Evolutionary conservation across 2,888 invertebrate species (phyloP), one percentile per base, ranked within the genome.

Genomic region (Dolichomitus sp.): DNA sequence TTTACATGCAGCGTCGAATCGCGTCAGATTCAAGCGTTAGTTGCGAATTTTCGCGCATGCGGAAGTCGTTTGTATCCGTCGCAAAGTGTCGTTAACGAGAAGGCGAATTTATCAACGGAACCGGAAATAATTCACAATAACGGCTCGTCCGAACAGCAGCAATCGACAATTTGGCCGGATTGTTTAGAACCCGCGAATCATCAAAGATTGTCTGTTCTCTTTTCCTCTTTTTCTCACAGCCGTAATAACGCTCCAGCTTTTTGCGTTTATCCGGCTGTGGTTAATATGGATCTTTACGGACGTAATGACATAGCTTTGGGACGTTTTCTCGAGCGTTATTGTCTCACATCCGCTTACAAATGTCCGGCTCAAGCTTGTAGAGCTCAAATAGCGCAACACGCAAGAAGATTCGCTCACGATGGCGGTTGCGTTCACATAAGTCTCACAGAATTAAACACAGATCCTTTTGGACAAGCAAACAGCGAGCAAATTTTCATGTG

Each of bases 221-320:
- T 99, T 91, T 99, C 98, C 92, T 98, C 98, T 91, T 98, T 96
- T 91, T 97, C 97, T 85, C 95, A 95, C 81, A 90, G 95, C 95
- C 89, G 97, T 0, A 95, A 95, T 40, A 97, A 98, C 90, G 96
- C 97, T 2, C 98, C 98, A 0, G 97, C 97, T 79, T 98, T 98
- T 92, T 99, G 99, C 92, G 97, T 98, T 0, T 97, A 97, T 90
- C 98, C 98, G 0, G 97, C 98, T 97, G 96, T 98, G 73, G 97
- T 98, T 0, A 96, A 96, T 75, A 99, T 99, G 98, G 97, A 98
- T 90, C 97, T 99, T 94, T 99, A 99, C 94, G 98, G 98, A 0
- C 95, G 96, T 27, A 98, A 99, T 91, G 99, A 99, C 93, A 98
- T 99, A 88, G 97, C 99, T 0, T 94, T 99, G 59, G 99, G 99